These are phyloP conservation scores for Isichthys henryi DNA, from an alignment of 2,113 vertebrate species.

Conservation along the genomic window DNA sequence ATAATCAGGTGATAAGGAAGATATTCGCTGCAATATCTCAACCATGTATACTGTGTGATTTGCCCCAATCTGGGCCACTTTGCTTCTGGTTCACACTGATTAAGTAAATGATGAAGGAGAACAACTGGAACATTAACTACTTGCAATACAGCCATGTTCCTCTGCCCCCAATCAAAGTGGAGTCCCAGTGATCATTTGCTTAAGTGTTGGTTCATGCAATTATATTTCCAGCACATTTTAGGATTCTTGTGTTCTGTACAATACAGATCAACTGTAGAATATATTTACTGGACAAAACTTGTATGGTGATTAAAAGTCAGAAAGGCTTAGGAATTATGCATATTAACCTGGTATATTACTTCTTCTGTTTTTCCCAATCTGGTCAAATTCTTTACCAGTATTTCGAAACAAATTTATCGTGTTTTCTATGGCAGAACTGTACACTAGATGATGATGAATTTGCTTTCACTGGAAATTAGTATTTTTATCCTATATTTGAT, in stretches of 20 bases:
- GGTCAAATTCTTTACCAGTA: background rate
- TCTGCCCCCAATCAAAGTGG: background rate
- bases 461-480: background rate
- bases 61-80: background rate
- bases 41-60: background rate
- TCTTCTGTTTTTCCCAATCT: background rate
- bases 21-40: background rate
- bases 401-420: background rate
- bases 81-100: background rate
- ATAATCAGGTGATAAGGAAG: background rate
- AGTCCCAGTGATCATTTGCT: background rate
- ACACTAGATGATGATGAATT: background rate
- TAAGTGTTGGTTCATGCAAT: background rate
- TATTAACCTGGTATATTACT: background rate
- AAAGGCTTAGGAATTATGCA: background rate
- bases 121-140: background rate
- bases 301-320: background rate
- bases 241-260: background rate
- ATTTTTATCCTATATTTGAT: background rate
- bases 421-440: background rate
- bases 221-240: background rate
- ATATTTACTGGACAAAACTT: background rate
- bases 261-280: background rate
- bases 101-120: background rate
- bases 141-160: background rate